Percentiles rank a stretch among this genome's conserved stretches.
These are phyloP conservation scores for Oncorhynchus clarkii DNA, from an alignment of 2,113 vertebrate species.

Conservation along the genomic window DNA sequence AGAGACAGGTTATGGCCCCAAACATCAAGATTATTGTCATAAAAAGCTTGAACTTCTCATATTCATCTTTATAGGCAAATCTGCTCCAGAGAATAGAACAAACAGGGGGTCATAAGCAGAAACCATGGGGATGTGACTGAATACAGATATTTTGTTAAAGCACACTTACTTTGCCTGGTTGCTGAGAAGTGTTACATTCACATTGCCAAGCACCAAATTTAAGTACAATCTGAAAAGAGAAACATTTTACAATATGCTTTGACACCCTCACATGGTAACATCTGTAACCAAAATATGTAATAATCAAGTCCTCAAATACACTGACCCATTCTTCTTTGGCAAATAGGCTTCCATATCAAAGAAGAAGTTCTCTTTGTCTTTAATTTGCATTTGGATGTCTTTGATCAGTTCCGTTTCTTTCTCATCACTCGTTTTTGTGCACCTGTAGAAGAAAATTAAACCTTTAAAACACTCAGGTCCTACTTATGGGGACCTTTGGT, in stretches of 20 bases:
- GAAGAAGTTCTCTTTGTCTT: constrained; percentile 89
- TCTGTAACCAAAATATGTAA: not conserved
- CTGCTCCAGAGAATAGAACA: constrained; percentile 56
- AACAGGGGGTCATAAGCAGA: not conserved
- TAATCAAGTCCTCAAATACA: constrained; percentile 15
- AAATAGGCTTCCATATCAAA: constrained; percentile 98
- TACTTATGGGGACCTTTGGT: no score
- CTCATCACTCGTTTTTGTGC: constrained; percentile 65
- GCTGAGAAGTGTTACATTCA: constrained; percentile 96
- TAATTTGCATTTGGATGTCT: constrained; percentile 83
- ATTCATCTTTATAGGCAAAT: constrained; percentile 98
- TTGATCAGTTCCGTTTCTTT: constrained; percentile 77
- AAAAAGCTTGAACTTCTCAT: constrained; percentile 98
- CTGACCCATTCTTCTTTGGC: constrained; percentile 95
- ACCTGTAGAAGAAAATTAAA: constrained; percentile 64
- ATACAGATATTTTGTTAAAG: not conserved
- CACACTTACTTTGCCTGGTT: constrained; percentile 92
- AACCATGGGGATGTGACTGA: not conserved
- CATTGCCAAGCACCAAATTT: constrained; percentile 92
- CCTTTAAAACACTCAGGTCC: no score
- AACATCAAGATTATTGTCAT: constrained; percentile 96
- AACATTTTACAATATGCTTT: not conserved
- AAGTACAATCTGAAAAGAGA: constrained; percentile 85
- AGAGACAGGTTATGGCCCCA: constrained; percentile 89
- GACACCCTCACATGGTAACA: no score